These are phyloP conservation scores for Cisticola juncidis DNA, from an alignment of 2,113 vertebrate genomes.

Conservation along the genomic window DNA sequence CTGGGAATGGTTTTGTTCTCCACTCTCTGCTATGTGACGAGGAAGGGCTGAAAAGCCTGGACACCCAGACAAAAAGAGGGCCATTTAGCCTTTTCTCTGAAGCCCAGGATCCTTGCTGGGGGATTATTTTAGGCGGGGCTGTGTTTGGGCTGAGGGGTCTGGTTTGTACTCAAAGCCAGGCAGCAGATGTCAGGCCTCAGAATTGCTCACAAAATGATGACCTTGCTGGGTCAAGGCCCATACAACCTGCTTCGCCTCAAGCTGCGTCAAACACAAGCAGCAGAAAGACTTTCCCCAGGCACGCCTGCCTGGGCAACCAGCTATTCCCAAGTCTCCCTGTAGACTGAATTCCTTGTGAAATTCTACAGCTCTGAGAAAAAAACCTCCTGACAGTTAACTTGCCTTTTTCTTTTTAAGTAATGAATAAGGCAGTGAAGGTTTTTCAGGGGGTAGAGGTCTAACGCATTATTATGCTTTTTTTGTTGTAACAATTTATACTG, in stretches of 20 bases:
- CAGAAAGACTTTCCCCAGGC: constrained; percentile 70
- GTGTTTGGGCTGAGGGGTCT: constrained; percentile 74
- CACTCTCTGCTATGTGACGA: constrained; percentile 34
- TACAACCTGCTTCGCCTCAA: constrained; percentile 72
- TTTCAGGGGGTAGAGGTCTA: constrained; percentile 60
- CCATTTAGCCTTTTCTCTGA: constrained; percentile 74
- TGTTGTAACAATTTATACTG: constrained; percentile 35
- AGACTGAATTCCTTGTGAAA: constrained; percentile 71
- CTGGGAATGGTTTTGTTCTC: constrained; percentile 65
- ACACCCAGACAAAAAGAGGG: constrained; percentile 67
- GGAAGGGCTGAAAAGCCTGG: constrained; percentile 66
- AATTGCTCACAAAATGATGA: constrained; percentile 77
- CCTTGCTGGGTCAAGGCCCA: constrained; percentile 75
- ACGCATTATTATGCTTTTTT: constrained; percentile 25
- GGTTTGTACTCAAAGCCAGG: constrained; percentile 73
- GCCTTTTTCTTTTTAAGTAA: constrained; percentile 63
- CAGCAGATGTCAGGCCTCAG: constrained; percentile 81
- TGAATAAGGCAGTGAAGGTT: constrained; percentile 62
- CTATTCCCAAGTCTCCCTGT: constrained; percentile 51
- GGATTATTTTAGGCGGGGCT: constrained; percentile 76
- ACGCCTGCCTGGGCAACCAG: constrained; percentile 63
- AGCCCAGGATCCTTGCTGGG: constrained; percentile 77
- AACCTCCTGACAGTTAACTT: constrained; percentile 61
- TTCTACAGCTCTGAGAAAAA: constrained; percentile 65
- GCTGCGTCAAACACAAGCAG: constrained; percentile 70